Evolutionary conservation across 2,113 vertebrate genomes (phyloP).

Genomic region (Grammomys surdaster): DNA sequence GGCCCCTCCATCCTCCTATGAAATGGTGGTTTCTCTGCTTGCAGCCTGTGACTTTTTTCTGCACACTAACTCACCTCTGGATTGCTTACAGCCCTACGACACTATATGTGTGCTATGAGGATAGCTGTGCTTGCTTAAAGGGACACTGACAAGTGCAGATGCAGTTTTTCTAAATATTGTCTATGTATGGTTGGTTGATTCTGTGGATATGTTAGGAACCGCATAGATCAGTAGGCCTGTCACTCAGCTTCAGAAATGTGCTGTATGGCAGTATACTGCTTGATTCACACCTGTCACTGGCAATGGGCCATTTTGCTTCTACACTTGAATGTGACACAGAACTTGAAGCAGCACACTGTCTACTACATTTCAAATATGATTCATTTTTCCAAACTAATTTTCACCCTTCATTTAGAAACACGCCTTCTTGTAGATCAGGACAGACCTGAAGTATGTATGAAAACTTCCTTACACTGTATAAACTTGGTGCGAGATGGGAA

Average conservation of each 20-base stretch:
- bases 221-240: background rate
- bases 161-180: background rate
- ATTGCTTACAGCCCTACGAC: background rate
- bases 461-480: background rate
- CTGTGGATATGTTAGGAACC: background rate
- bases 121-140: background rate
- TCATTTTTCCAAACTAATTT: slow-evolving; percentile 61
- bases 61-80: background rate
- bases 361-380: slow-evolving; percentile 19
- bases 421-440: background rate
- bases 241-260: background rate
- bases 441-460: background rate
- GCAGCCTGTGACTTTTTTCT: background rate
- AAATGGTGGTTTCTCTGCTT: background rate
- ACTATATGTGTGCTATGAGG: background rate
- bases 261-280: background rate
- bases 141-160: background rate
- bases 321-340: background rate
- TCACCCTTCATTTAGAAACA: slow-evolving; percentile 71
- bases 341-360: background rate
- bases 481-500: background rate
- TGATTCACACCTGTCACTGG: background rate
- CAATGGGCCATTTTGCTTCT: background rate
- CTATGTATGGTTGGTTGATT: background rate
- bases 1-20: background rate